Conservation (phyloP, 92 coral and sea anemone species). For the Phenganax marumi region DNA sequence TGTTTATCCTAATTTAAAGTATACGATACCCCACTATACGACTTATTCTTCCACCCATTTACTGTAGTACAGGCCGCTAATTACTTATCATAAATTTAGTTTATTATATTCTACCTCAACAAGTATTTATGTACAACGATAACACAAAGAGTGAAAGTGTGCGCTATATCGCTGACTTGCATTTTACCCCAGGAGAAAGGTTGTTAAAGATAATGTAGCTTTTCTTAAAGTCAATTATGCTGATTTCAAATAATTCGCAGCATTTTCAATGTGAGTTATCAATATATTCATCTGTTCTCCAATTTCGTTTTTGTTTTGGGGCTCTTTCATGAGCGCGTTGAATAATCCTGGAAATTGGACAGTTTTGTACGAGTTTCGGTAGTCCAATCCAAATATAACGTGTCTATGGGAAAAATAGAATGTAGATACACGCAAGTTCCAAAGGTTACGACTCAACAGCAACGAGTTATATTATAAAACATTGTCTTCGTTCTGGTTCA, state of each 20-base stretch:
- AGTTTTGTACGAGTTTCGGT: constrained; percentile 20
- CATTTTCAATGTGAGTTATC: constrained; percentile 13
- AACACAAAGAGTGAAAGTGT: too few relatives aligned
- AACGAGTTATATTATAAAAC: background rate
- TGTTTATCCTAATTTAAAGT: too few relatives aligned
- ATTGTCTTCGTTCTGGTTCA: background rate
- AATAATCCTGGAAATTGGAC: constrained; percentile 26
- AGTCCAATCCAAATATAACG: constrained; percentile 25
- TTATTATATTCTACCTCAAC: too few relatives aligned
- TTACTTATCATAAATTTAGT: too few relatives aligned
- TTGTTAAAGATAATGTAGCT: background rate
- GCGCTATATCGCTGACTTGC: too few relatives aligned
- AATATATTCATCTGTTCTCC: constrained; percentile 14
- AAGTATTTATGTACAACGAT: too few relatives aligned
- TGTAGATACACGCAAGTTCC: background rate
- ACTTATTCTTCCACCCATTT: too few relatives aligned
- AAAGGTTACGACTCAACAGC: too few relatives aligned
- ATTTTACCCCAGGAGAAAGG: too few relatives aligned
- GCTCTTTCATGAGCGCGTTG: constrained; percentile 4
- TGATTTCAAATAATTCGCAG: constrained; percentile 14
- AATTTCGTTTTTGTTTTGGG: constrained; percentile 4
- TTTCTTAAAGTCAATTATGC: background rate
- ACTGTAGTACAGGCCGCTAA: too few relatives aligned
- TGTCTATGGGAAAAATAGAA: constrained; percentile 1
- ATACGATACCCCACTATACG: too few relatives aligned